A percentile compares a stretch with the other conserved stretches of the same genome.
Evolutionary conservation across 1,140 invertebrate genomes (phyloP).

Genomic region (Drosophila neocordata): DNA sequence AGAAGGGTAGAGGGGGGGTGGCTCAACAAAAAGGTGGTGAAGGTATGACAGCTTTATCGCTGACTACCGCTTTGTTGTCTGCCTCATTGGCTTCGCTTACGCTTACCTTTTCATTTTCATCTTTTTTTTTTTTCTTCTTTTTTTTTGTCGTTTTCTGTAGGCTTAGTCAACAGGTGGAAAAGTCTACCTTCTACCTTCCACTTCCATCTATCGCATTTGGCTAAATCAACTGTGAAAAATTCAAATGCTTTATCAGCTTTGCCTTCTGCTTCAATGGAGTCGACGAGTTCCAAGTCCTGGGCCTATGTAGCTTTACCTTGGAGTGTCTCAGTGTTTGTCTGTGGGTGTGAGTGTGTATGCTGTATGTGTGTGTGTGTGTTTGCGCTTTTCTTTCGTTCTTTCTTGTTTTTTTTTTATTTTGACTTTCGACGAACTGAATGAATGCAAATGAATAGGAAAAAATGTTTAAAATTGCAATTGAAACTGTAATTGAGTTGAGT

Average conservation of each 20-base stretch:
- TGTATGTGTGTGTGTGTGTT: constrained; percentile 8
- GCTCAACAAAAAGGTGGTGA: not conserved
- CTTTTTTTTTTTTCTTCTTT: not conserved
- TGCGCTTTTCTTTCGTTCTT: constrained; percentile 43
- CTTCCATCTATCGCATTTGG: constrained; percentile 45
- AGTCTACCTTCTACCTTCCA: not conserved
- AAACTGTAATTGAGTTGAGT: constrained; percentile 59
- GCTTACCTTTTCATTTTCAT: constrained; percentile 29
- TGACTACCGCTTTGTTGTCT: constrained; percentile 23
- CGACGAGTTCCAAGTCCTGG: constrained; percentile 8
- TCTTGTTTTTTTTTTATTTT: constrained; percentile 48
- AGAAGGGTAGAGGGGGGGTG: not conserved
- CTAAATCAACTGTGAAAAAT: constrained; percentile 65
- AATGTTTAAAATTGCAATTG: constrained; percentile 64
- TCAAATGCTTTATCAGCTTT: constrained; percentile 64
- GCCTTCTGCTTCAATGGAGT: constrained; percentile 59
- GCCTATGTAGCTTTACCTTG: not conserved
- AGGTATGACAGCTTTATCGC: constrained; percentile 9
- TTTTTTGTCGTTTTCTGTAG: constrained; percentile 8
- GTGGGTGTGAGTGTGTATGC: constrained; percentile 15
- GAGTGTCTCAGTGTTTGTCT: constrained; percentile 12
- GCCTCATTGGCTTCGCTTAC: constrained; percentile 9
- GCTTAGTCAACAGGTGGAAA: constrained; percentile 57
- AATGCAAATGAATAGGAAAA: constrained; percentile 63
- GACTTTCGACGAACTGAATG: constrained; percentile 43